Evolutionary conservation across 2,113 vertebrate species (phyloP), one percentile per base, ranked within the genome.

Genomic region (Saccopteryx leptura): DNA sequence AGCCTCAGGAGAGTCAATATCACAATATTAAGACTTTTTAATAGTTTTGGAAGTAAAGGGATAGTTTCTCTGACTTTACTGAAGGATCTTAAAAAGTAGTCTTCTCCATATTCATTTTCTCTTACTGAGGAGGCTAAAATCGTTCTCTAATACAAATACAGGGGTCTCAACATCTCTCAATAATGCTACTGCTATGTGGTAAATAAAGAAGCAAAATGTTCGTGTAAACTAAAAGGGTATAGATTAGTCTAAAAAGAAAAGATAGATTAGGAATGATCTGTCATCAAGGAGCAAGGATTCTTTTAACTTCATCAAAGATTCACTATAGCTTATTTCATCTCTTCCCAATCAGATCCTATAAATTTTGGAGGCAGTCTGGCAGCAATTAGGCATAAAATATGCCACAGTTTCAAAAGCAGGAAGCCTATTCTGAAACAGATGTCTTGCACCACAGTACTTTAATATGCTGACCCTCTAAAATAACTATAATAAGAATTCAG

Each of bases 1-100:
- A 93, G 75, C 18, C 48, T 24, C 13, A 79, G 28, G 31, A 66
- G 8, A 69, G 21, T 84, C 60, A 79, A 0, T 82, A 87, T 65
- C 68, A 78, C 14, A 65, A 61, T 72, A 86, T 3, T 72, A 96
- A 96, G 50, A 94, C 65, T 78, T 88, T 84, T 72, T 83, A 79
- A 7, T 81, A 83, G 83, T 91, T 88, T 89, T 83, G 74, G 9
- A 91, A 95, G 18, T 56, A 86, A 91, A 81, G 60, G 61, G 17
- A 46, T 71, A 89, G 46, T 87, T 86, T 95, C 46, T 94, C 58
- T 69, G 75, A 81, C 5, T 88, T 81, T 93, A 80, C 7, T 84
- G 24, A 56, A 88, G 75, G 66, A 83, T 39, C 19, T 79, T 39
- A 88, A 96, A 95, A 52, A 65, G 46, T 58, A 82, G 61, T 85